These are phyloP conservation scores for Ormyrus pomaceus DNA, from an alignment of 2,888 invertebrate genomes.

Conservation along the genomic window DNA sequence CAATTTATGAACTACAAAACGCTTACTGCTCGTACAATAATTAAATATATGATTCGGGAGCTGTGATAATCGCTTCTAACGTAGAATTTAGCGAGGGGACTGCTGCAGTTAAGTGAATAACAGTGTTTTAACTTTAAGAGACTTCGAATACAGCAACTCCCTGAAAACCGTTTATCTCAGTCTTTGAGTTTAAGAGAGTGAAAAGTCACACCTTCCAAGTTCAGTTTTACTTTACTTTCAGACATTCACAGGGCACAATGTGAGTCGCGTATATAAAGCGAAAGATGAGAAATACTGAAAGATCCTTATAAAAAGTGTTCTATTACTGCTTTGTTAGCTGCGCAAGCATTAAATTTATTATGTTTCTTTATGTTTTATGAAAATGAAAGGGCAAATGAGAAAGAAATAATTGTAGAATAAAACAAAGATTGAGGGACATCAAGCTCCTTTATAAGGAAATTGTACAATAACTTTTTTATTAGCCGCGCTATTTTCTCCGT, in stretches of 20 bases:
- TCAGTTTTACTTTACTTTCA: slow-evolving; percentile 27
- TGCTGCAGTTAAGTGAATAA: slow-evolving; percentile 1
- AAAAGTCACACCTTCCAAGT: slow-evolving; percentile 26
- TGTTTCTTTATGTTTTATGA: too few species aligned
- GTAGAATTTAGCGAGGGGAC: background rate
- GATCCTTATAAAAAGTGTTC: background rate
- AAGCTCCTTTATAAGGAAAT: too few species aligned
- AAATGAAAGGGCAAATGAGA: too few species aligned
- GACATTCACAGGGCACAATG: background rate
- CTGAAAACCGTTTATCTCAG: slow-evolving; percentile 32
- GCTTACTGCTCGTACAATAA: background rate
- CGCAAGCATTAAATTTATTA: too few species aligned
- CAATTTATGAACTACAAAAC: background rate
- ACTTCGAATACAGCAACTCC: background rate
- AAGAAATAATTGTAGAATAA: too few species aligned
- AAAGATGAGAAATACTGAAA: background rate
- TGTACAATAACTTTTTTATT: too few species aligned
- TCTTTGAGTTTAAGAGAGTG: slow-evolving; percentile 30
- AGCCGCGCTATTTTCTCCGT: too few species aligned
- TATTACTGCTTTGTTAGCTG: too few species aligned
- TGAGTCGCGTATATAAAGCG: background rate
- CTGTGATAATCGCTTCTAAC: slow-evolving; percentile 8
- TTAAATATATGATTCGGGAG: too few species aligned
- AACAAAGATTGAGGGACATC: too few species aligned
- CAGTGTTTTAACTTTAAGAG: slow-evolving; percentile 29